Evolutionary conservation across 2,113 vertebrate genomes (phyloP), one percentile per base, ranked within the genome.

Genomic region (Sarotherodon lohbergeri): DNA sequence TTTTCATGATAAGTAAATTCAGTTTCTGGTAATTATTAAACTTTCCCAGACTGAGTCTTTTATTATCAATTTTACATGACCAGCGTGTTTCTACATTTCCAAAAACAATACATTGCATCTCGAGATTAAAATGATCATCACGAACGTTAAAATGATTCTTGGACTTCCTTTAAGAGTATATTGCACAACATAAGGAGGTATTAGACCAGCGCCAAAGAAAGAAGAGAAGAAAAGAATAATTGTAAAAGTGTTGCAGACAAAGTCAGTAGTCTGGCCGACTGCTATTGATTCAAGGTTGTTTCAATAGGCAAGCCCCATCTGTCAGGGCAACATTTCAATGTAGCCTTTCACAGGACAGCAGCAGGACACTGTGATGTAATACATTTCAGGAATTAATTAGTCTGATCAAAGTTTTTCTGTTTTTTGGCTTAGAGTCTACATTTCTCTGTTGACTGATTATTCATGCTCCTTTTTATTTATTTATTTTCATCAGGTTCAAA

Each of bases 251-350:
- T 50, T 63, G 32, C 78, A 85, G 84, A 94, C 86, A 92, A 93
- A 93, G 90, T 87, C 57, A 85, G 89, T 54, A 52, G 84, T 87
- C 88, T 87, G 87, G 87, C 80, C 73, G 86, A 73, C 36, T 90
- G 92, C 87, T 95, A 89, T 90, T 94, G 89, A 95, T 94, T 92
- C 84, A 92, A 90, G 90, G 63, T 82, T 89, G 81, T 80, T 92
- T 94, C 85, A 93, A 90, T 88, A 90, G 93, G 61, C 79, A 76
- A 82, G 80, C 48, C 57, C 92, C 88, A 91, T 93, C 86, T 90
- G 89, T 86, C 81, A 56, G 82, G 78, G 68, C 90, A 86, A 84
- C 80, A 17, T 86, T 87, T 94, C 88, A 94, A 81, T 90, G 91
- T 87, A 80, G 84, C 90, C 88, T 94, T 95, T 93, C 90, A 93